These are phyloP conservation scores for Menidia menidia DNA, from an alignment of 2,797 vertebrate species.

Conservation along the genomic window DNA sequence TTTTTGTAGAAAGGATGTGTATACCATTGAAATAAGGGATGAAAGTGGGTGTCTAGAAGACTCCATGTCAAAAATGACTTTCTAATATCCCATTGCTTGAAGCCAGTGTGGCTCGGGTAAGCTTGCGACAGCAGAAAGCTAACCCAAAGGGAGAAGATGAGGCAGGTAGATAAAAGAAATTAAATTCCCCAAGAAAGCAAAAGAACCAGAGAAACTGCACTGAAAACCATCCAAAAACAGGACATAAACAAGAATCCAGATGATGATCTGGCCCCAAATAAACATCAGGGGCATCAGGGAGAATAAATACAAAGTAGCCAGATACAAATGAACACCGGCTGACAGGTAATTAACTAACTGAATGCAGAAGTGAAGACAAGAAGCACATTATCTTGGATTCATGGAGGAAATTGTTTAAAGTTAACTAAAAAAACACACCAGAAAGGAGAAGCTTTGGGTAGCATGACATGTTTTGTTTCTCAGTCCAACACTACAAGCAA, in stretches of 20 bases:
- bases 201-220: not conserved
- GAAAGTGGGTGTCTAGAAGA: not conserved
- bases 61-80: not conserved
- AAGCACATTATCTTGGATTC: not conserved
- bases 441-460: not conserved
- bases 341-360: not conserved
- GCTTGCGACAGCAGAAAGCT: not conserved
- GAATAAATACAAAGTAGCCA: no score
- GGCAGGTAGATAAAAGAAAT: not conserved
- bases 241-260: not conserved
- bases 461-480: not conserved
- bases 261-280: not conserved
- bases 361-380: not conserved
- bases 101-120: not conserved
- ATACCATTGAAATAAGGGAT: no score
- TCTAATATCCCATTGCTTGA: not conserved
- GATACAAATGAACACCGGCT: no score
- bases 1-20: not conserved
- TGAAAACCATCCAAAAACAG: not conserved
- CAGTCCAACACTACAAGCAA: not conserved
- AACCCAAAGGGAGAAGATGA: not conserved
- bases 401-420: not conserved
- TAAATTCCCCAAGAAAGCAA: not conserved
- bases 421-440: not conserved
- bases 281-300: no score